phyloP scores from a whole-genome alignment of 64 coral and sea anemone species.

The Actinia tenebrosa region DNA sequence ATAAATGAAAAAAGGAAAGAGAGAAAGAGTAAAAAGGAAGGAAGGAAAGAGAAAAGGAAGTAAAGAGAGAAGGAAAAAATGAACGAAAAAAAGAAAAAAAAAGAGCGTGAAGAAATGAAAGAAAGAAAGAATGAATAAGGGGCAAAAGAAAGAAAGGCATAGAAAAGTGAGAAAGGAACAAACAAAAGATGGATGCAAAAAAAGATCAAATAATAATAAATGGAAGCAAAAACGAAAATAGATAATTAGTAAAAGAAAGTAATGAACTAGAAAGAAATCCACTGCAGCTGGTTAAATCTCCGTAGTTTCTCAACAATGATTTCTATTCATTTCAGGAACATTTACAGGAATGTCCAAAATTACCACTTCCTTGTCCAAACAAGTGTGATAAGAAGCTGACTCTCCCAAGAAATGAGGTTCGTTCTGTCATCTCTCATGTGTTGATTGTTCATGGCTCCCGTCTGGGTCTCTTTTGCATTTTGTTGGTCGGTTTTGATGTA shows the following conservation, averaged over 20 bases:
- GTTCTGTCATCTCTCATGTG: not conserved
- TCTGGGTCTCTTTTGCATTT: too few relatives aligned
- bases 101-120: too few relatives aligned
- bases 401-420: conserved; percentile 83
- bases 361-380: conserved; percentile 87
- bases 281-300: not conserved
- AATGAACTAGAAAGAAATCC: not conserved
- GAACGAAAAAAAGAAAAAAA: too few relatives aligned
- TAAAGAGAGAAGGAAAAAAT: too few relatives aligned
- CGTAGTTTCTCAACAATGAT: not conserved
- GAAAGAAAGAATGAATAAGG: too few relatives aligned
- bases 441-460: too few relatives aligned
- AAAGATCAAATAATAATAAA: not conserved
- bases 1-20: too few relatives aligned
- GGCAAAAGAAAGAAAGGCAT: too few relatives aligned
- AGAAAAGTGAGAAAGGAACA: not conserved
- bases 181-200: too few relatives aligned
- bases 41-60: not conserved
- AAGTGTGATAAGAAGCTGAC: conserved; percentile 89
- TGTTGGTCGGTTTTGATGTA: not conserved
- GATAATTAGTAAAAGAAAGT: not conserved
- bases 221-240: not conserved
- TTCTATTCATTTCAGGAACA: conserved; percentile 49
- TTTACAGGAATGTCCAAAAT: conserved; percentile 65
- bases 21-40: not conserved